Evolutionary conservation across 2,113 vertebrate genomes (phyloP).

Genomic region (Scopus umbretta): DNA sequence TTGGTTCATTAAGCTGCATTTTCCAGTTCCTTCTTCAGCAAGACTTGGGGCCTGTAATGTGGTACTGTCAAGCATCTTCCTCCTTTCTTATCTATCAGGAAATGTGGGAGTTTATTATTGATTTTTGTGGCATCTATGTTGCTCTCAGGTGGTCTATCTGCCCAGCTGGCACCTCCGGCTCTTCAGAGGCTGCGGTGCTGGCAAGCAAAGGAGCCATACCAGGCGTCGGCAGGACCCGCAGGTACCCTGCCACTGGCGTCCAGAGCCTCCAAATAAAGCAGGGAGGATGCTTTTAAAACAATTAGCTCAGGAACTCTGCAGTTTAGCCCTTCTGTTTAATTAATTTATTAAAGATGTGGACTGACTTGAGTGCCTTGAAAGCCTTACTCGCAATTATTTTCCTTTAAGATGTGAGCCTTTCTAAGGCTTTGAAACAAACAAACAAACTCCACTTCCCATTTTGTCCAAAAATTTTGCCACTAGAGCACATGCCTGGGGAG

Average conservation of each 20-base stretch:
- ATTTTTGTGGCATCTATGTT: neutral
- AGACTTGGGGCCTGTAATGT: neutral
- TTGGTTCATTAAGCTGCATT: neutral
- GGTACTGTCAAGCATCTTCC: neutral
- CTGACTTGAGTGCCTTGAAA: neutral
- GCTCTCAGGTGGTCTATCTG: neutral
- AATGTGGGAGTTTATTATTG: neutral
- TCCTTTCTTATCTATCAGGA: neutral
- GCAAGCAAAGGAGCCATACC: accelerated
- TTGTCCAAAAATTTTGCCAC: neutral
- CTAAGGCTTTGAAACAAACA: neutral
- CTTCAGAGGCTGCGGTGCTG: neutral
- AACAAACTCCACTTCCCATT: neutral
- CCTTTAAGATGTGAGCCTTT: neutral
- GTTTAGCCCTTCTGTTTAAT: neutral
- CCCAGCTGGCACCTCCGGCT: neutral
- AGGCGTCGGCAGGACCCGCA: accelerated
- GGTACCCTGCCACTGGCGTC: accelerated
- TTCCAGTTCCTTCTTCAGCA: neutral
- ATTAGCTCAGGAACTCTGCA: neutral
- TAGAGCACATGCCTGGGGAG: neutral
- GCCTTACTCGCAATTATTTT: neutral
- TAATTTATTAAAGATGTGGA: neutral
- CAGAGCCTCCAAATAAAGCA: neutral
- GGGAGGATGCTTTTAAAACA: neutral